Conservation (phyloP, 2,113 vertebrate species). For the Ciconia maguari region DNA sequence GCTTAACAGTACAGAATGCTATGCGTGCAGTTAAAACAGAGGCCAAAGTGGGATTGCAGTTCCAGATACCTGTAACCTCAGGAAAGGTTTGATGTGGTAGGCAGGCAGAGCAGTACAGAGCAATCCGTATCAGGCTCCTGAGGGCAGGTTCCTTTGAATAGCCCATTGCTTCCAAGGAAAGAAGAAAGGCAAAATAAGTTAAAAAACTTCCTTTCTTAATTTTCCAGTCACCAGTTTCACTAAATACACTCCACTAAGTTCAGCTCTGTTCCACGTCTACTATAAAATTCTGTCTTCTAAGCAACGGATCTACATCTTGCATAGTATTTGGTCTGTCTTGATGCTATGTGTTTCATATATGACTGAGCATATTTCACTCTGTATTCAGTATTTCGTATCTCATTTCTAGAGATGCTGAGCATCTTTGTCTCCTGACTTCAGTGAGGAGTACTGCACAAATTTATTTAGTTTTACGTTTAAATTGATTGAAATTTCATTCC, state of each 20-base stretch:
- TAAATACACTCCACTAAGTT: not conserved
- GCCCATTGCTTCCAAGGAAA: not conserved
- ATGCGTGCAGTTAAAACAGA: not conserved
- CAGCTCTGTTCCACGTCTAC: not conserved
- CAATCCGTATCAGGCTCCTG: accelerated
- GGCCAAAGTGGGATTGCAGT: not conserved
- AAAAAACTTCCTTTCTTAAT: not conserved
- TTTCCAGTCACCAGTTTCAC: not conserved
- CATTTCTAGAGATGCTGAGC: not conserved
- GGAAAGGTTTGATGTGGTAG: not conserved
- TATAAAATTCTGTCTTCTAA: not conserved
- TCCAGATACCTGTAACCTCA: not conserved
- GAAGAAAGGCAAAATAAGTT: not conserved
- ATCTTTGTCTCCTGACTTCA: not conserved
- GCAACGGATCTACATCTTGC: not conserved
- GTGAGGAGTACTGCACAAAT: not conserved
- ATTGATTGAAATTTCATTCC: conserved; percentile 61
- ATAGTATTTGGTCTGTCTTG: not conserved
- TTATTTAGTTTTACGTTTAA: conserved; percentile 16
- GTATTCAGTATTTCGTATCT: not conserved
- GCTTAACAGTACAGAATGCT: not conserved
- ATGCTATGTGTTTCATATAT: not conserved
- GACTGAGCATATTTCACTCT: not conserved
- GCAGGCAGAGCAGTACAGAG: not conserved
- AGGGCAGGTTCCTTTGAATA: not conserved